These are phyloP conservation scores for Xiphorhynchus erythropygius DNA, from an alignment of 2,797 vertebrate species.

Conservation along the genomic window DNA sequence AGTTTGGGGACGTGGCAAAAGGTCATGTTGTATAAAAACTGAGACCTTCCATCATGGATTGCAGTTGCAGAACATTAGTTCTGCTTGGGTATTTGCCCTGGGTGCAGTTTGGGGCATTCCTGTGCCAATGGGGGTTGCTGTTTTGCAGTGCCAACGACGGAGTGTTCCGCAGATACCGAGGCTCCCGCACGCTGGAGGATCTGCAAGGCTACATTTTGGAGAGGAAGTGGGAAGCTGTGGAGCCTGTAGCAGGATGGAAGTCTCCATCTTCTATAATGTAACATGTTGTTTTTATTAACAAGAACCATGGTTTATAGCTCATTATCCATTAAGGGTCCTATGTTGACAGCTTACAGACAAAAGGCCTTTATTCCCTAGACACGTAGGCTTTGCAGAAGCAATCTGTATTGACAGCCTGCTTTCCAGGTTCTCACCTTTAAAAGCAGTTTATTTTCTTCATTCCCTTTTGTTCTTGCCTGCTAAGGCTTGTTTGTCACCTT, in stretches of 20 bases:
- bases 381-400: neutral
- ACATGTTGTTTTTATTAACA: neutral
- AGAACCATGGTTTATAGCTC: neutral
- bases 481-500: neutral
- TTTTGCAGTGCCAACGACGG: constrained; percentile 82
- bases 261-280: constrained; percentile 87
- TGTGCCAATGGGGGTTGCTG: neutral
- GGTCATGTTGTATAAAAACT: neutral
- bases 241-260: constrained; percentile 86
- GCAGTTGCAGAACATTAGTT: neutral
- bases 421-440: neutral
- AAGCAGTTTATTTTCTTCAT: neutral
- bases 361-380: neutral
- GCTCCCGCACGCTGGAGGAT: constrained; percentile 82
- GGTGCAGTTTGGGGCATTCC: neutral
- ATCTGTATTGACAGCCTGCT: neutral
- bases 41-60: neutral
- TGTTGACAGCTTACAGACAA: neutral
- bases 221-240: constrained; percentile 84
- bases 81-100: no score
- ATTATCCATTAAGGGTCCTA: neutral
- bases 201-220: constrained; percentile 81
- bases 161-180: constrained; percentile 84
- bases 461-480: neutral
- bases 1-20: neutral